phyloP scores from a whole-genome alignment of 2,113 vertebrate species.

The Epinephelus moara region DNA sequence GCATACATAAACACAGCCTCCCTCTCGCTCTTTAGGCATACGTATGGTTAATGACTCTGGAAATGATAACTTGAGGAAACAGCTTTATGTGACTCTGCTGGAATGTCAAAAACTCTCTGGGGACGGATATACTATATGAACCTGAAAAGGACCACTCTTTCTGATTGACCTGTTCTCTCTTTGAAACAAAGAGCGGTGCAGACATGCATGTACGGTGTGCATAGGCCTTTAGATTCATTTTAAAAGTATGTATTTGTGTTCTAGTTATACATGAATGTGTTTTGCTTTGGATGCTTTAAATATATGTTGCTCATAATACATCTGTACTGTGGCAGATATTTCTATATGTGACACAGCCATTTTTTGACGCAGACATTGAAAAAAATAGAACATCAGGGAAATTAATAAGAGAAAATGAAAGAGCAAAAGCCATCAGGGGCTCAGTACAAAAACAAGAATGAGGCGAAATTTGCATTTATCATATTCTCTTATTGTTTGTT shows the following conservation, averaged over 20 bases:
- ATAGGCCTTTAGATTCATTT: background rate
- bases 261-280: background rate
- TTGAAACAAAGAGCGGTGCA: conserved; percentile 8
- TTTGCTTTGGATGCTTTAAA: background rate
- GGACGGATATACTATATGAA: conserved; percentile 71
- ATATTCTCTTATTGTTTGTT: no score
- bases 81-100: conserved; percentile 67
- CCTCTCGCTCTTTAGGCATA: conserved; percentile 57
- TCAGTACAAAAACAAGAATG: no score
- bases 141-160: conserved; percentile 65
- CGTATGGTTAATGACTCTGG: conserved; percentile 71
- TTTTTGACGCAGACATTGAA: no score
- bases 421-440: no score
- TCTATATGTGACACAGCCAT: no score
- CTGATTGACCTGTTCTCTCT: conserved; percentile 44
- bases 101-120: conserved; percentile 72
- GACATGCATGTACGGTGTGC: background rate
- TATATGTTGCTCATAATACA: no score
- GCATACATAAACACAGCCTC: conserved; percentile 61
- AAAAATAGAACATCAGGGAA: no score
- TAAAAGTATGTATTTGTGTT: background rate
- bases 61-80: conserved; percentile 75
- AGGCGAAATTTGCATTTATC: no score
- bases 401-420: no score
- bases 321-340: no score